These are phyloP conservation scores for Clupea harengus DNA, from an alignment of 2,113 vertebrate species.

Conservation along the genomic window DNA sequence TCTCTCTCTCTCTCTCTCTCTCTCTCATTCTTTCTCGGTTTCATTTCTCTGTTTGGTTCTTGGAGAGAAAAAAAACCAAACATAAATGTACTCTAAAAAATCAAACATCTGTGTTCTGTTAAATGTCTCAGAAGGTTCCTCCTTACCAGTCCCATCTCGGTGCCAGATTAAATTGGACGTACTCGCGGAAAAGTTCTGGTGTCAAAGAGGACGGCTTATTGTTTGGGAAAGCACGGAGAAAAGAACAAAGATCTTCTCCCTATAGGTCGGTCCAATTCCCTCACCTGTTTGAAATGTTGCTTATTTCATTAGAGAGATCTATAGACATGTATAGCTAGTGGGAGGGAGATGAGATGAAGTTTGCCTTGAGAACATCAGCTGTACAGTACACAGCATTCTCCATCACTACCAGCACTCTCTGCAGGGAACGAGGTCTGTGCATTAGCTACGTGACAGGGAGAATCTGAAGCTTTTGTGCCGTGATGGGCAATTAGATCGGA, in stretches of 20 bases:
- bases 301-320: neutral
- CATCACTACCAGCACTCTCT: neutral
- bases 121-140: slow-evolving; percentile 15
- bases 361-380: neutral
- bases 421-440: neutral
- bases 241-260: neutral
- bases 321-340: neutral
- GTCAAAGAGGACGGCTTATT: slow-evolving; percentile 1
- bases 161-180: slow-evolving; percentile 35
- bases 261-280: neutral
- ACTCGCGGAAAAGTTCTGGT: slow-evolving; percentile 31
- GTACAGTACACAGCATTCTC: neutral
- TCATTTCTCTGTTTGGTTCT: slow-evolving; percentile 13
- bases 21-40: neutral
- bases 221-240: neutral
- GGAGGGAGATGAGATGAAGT: neutral
- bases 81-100: neutral
- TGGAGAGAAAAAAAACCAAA: neutral
- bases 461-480: neutral
- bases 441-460: neutral
- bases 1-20: neutral
- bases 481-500: neutral
- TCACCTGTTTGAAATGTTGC: neutral
- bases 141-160: slow-evolving; percentile 18
- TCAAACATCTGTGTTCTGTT: slow-evolving; percentile 46